phyloP scores from a whole-genome alignment of 2,797 vertebrate species.

The Falco concolor region DNA sequence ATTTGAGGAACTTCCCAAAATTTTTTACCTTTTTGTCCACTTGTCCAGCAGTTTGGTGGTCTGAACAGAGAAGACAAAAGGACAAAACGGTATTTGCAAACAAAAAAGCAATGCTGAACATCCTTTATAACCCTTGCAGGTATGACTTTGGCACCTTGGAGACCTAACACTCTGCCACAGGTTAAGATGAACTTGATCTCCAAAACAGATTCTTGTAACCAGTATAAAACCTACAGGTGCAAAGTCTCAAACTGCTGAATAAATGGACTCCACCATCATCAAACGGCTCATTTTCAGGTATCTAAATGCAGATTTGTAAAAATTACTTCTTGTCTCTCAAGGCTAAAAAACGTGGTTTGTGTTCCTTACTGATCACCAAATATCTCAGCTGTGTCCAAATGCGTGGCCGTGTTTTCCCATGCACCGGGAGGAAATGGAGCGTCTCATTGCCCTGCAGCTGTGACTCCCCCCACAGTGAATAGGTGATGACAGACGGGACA shows the following conservation, averaged over 20 bases:
- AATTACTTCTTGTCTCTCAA: background rate
- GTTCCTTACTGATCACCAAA: background rate
- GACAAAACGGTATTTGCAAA: background rate
- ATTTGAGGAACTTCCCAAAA: background rate
- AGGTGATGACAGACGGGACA: constrained; percentile 45
- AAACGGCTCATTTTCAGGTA: background rate
- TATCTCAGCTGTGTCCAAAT: background rate
- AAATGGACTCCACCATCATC: background rate
- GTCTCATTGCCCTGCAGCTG: constrained; percentile 19
- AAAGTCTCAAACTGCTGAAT: background rate
- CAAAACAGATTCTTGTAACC: background rate
- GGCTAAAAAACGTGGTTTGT: background rate
- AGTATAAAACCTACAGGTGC: background rate
- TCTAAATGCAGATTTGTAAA: background rate
- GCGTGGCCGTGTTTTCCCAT: constrained; percentile 27
- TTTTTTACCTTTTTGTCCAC: background rate
- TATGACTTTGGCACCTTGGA: background rate
- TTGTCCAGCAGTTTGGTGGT: background rate
- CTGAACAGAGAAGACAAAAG: background rate
- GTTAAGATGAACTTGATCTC: background rate
- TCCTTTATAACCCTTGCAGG: background rate
- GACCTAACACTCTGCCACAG: background rate
- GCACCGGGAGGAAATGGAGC: background rate
- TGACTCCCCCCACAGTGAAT: constrained; percentile 8
- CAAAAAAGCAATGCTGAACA: background rate